These are phyloP conservation scores for Rhynchophorus ferrugineus DNA, from an alignment of 1,140 invertebrate species.

Conservation along the genomic window DNA sequence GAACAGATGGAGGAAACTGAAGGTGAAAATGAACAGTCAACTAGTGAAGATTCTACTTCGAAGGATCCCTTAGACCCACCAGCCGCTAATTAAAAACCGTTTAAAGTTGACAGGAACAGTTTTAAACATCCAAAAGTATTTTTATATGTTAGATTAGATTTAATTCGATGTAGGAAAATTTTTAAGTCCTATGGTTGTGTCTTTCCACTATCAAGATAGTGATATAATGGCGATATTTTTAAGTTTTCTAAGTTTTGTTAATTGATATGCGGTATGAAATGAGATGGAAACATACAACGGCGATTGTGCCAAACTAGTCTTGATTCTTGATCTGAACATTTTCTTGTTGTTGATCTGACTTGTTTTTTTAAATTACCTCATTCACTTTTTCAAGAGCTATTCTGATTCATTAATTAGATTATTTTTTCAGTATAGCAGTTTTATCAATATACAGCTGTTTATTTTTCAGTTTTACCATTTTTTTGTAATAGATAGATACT, in stretches of 20 bases:
- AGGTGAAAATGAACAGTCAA: constrained; percentile 6
- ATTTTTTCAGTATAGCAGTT: too few species aligned
- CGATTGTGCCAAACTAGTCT: not conserved
- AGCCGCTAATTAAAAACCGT: too few species aligned
- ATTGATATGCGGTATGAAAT: too few species aligned
- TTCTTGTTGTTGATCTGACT: not conserved
- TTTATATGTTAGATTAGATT: not conserved
- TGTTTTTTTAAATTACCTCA: too few species aligned
- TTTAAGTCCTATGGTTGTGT: not conserved
- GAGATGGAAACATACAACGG: too few species aligned
- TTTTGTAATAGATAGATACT: not conserved
- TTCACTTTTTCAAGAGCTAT: too few species aligned
- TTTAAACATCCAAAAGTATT: not conserved
- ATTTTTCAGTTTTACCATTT: too few species aligned
- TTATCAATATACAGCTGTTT: not conserved
- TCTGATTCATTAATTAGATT: too few species aligned
- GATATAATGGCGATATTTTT: too few species aligned
- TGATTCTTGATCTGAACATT: not conserved
- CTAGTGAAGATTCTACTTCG: not conserved
- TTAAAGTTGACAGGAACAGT: too few species aligned
- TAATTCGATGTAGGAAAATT: not conserved
- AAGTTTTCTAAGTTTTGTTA: too few species aligned
- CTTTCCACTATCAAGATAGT: not conserved
- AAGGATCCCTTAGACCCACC: not conserved
- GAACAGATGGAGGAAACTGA: constrained; percentile 23